Evolutionary conservation across 2,797 vertebrate genomes (phyloP).

Genomic region (Typhlichthys eigenmanni): DNA sequence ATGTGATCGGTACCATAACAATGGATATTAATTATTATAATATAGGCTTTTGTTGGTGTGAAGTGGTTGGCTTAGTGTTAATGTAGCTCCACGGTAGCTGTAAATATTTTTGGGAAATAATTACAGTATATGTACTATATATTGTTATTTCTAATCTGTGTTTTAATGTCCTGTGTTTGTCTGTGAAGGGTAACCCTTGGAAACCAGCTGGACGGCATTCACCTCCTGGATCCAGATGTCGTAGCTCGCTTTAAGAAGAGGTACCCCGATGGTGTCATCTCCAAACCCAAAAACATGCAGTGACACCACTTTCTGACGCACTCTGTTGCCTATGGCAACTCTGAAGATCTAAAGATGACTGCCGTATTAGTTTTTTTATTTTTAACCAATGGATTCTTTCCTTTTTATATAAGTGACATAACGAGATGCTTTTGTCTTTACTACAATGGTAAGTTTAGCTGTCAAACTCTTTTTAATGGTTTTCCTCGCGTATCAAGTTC

Average conservation of each 20-base stretch:
- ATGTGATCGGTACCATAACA: too few species aligned
- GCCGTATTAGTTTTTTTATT: slow-evolving; percentile 37
- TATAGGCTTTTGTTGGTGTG: too few species aligned
- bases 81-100: too few species aligned
- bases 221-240: slow-evolving; percentile 90
- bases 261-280: slow-evolving; percentile 91
- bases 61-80: too few species aligned
- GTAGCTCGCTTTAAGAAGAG: slow-evolving; percentile 90
- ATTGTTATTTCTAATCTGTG: too few species aligned
- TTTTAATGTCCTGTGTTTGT: slow-evolving; percentile 4
- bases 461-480: not conserved
- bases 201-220: slow-evolving; percentile 93
- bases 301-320: slow-evolving; percentile 30
- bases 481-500: not conserved
- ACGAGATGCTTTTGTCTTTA: slow-evolving; percentile 10
- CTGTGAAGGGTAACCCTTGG: slow-evolving; percentile 86
- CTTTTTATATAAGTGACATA: slow-evolving; percentile 44
- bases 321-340: slow-evolving; percentile 8
- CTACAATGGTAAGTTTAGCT: not conserved
- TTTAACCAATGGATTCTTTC: slow-evolving; percentile 41
- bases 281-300: slow-evolving; percentile 87
- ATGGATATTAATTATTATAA: too few species aligned
- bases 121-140: too few species aligned
- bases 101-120: too few species aligned
- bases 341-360: not conserved